Evolutionary conservation across 2,888 invertebrate species (phyloP).

Genomic region (Thereva unica): DNA sequence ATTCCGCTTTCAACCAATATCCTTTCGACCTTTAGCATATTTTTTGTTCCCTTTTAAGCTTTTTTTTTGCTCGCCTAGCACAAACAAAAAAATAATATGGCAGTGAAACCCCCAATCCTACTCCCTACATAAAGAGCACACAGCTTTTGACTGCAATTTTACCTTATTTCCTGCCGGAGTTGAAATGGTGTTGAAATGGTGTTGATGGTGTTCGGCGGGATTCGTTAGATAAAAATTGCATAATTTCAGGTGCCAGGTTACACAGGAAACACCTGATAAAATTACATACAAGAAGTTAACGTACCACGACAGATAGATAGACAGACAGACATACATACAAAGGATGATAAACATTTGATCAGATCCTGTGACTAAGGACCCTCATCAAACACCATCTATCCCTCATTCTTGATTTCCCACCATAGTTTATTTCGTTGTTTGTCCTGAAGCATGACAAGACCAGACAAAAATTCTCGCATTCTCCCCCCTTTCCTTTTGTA

Average conservation of each 20-base stretch:
- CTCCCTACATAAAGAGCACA: too few species aligned
- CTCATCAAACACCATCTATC: background rate
- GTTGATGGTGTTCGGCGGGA: too few species aligned
- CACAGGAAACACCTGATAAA: too few species aligned
- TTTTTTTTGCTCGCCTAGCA: too few species aligned
- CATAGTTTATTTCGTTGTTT: slow-evolving; percentile 1
- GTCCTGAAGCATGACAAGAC: slow-evolving; percentile 23
- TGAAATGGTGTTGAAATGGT: too few species aligned
- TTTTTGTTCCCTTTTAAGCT: too few species aligned
- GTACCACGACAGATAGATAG: background rate
- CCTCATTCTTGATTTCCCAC: background rate
- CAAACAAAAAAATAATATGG: too few species aligned
- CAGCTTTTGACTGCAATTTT: too few species aligned
- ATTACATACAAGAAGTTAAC: background rate
- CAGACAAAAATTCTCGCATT: slow-evolving; percentile 23
- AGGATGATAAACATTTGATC: slow-evolving; percentile 15
- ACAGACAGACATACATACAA: slow-evolving; percentile 8
- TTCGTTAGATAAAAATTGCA: too few species aligned
- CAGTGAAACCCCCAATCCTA: too few species aligned
- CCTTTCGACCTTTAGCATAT: background rate
- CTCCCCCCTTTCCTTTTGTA: background rate
- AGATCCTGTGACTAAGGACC: slow-evolving; percentile 20
- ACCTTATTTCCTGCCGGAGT: too few species aligned
- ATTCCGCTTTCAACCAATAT: slow-evolving; percentile 7
- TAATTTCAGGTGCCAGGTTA: too few species aligned